phyloP scores from a whole-genome alignment of 2,888 invertebrate species.

The Thereva nobilitata region DNA sequence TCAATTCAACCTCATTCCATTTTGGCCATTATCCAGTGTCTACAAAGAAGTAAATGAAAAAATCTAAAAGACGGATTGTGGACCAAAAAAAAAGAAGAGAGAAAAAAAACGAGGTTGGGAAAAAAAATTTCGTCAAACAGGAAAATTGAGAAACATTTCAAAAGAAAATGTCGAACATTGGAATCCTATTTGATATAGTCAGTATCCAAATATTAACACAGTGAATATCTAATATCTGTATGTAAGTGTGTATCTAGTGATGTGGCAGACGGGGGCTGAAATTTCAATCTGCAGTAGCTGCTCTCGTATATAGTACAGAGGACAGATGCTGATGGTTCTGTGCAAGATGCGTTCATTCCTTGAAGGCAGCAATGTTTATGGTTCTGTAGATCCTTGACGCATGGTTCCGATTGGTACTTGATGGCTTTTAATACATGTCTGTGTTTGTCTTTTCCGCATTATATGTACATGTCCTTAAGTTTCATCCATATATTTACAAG shows the following conservation, averaged over 20 bases:
- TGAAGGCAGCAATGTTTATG: conserved; percentile 24
- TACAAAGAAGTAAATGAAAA: too few relatives aligned
- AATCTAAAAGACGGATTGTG: too few relatives aligned
- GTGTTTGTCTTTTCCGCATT: conserved; percentile 27
- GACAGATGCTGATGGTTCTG: not conserved
- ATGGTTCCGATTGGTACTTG: conserved; percentile 19
- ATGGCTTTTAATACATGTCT: conserved; percentile 11
- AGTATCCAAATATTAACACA: too few relatives aligned
- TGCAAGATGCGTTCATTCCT: conserved; percentile 13
- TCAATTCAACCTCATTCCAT: too few relatives aligned
- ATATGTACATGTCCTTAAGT: conserved; percentile 17
- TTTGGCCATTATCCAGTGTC: too few relatives aligned
- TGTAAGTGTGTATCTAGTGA: not conserved
- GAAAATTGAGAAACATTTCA: too few relatives aligned
- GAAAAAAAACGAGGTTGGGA: too few relatives aligned
- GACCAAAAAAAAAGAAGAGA: too few relatives aligned
- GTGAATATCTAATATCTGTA: too few relatives aligned
- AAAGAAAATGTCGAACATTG: too few relatives aligned
- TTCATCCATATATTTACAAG: conserved; percentile 20
- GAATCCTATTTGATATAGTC: too few relatives aligned
- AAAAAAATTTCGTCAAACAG: too few relatives aligned
- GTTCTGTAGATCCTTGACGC: conserved; percentile 5
- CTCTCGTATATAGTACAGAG: not conserved
- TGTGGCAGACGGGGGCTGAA: not conserved
- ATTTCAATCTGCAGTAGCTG: not conserved